Evolutionary conservation across 2,113 vertebrate genomes (phyloP).

Genomic region (Lepisosteus oculatus): DNA sequence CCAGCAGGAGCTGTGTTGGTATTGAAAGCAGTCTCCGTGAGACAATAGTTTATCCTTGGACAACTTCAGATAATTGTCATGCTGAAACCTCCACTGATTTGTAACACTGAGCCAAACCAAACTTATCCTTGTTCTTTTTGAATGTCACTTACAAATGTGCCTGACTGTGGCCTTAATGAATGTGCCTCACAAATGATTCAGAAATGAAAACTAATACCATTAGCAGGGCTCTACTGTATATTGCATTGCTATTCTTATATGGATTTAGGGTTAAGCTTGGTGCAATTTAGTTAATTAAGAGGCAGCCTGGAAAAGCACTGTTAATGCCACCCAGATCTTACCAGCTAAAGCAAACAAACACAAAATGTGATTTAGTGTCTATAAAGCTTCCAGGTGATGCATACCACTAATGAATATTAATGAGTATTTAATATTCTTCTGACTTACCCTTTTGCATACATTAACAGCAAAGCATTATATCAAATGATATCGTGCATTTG

Average conservation of each 20-base stretch:
- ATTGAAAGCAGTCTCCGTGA: no score
- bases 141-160: no score
- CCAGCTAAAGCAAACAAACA: neutral
- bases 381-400: neutral
- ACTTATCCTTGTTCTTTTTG: no score
- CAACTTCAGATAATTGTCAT: no score
- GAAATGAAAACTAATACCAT: constrained; percentile 9
- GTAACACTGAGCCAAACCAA: no score
- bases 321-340: neutral
- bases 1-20: no score
- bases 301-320: constrained; percentile 8
- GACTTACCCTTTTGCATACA: neutral
- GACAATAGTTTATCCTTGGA: no score
- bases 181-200: no score
- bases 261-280: constrained; percentile 17
- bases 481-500: neutral
- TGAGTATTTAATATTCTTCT: neutral
- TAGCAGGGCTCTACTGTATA: constrained; percentile 1
- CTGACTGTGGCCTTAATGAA: no score
- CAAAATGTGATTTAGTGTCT: neutral
- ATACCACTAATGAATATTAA: constrained; percentile 6
- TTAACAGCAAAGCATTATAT: neutral
- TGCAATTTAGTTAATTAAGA: constrained; percentile 44
- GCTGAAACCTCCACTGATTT: no score
- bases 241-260: neutral